Evolutionary conservation across 2,888 invertebrate genomes (phyloP).

Genomic region (Caenorhabditis sp.): DNA sequence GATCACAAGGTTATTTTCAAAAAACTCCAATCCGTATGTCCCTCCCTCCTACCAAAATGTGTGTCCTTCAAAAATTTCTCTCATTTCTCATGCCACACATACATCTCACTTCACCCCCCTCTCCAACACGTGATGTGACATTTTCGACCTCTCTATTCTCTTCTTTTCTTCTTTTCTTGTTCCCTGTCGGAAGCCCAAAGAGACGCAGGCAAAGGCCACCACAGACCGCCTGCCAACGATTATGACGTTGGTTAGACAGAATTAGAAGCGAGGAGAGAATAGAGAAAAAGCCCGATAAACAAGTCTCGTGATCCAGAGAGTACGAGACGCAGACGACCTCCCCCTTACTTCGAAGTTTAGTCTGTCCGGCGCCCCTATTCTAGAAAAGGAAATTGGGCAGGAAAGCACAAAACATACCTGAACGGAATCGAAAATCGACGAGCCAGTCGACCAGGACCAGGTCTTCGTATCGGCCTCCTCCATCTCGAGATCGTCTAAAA

Average conservation of each 20-base stretch:
- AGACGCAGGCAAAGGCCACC: constrained; percentile 51
- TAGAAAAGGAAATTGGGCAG: background rate
- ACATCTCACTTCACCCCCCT: constrained; percentile 5
- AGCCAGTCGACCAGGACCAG: constrained; percentile 60
- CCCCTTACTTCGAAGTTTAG: constrained; percentile 54
- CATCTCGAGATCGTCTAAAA: constrained; percentile 60
- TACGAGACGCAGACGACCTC: constrained; percentile 18
- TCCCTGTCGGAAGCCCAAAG: constrained; percentile 20
- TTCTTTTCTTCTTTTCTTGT: constrained; percentile 5
- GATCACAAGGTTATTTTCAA: constrained; percentile 41
- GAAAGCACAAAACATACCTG: constrained; percentile 49
- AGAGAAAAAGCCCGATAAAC: constrained; percentile 52
- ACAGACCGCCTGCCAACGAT: constrained; percentile 56
- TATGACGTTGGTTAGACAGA: constrained; percentile 51
- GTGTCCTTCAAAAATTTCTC: constrained; percentile 28
- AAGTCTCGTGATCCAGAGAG: constrained; percentile 47
- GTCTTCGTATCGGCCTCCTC: constrained; percentile 58
- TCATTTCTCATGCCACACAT: constrained; percentile 32
- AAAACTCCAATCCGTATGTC: constrained; percentile 27
- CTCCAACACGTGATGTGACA: constrained; percentile 54
- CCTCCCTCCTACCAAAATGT: background rate
- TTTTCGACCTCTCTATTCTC: constrained; percentile 34
- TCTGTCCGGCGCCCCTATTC: constrained; percentile 31
- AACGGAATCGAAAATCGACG: constrained; percentile 66
- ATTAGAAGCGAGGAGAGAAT: constrained; percentile 32